These are phyloP conservation scores for Melanotaenia duboulayi DNA, from an alignment of 2,113 vertebrate genomes.

Conservation along the genomic window DNA sequence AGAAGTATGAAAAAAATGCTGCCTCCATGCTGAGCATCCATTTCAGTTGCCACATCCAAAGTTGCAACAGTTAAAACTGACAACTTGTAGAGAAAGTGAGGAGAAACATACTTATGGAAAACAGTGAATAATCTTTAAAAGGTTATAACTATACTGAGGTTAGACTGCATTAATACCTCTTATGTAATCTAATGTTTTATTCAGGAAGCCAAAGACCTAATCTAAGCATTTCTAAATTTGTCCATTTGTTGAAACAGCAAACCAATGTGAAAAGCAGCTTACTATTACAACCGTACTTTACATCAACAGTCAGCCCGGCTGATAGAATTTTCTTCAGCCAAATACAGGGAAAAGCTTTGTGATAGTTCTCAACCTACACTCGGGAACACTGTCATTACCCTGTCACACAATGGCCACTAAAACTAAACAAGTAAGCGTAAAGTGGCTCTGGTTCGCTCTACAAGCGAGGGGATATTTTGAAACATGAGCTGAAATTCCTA, in stretches of 20 bases:
- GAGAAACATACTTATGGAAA: slow-evolving; percentile 17
- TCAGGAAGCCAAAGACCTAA: background rate
- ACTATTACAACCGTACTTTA: background rate
- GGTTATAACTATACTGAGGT: background rate
- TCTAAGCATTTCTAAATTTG: background rate
- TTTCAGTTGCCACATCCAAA: too few relatives aligned
- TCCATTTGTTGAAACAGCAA: background rate
- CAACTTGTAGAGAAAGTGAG: background rate
- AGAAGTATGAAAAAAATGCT: slow-evolving; percentile 35
- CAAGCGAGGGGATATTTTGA: slow-evolving; percentile 49
- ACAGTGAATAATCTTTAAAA: too few relatives aligned
- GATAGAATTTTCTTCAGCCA: slow-evolving; percentile 3
- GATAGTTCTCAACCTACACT: slow-evolving; percentile 26
- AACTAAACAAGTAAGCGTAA: slow-evolving; percentile 39
- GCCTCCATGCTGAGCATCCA: too few relatives aligned
- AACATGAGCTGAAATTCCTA: slow-evolving; percentile 53
- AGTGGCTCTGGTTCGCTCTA: slow-evolving; percentile 20
- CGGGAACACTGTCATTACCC: slow-evolving; percentile 49
- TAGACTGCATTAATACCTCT: background rate
- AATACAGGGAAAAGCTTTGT: slow-evolving; percentile 15
- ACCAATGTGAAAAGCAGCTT: background rate
- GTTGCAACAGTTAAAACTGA: background rate
- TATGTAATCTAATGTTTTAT: background rate
- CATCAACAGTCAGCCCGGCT: background rate
- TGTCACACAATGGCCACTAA: slow-evolving; percentile 50